Evolutionary conservation across 2,797 vertebrate species (phyloP), one percentile per base, ranked within the genome.

Genomic region (Octomys mimax): DNA sequence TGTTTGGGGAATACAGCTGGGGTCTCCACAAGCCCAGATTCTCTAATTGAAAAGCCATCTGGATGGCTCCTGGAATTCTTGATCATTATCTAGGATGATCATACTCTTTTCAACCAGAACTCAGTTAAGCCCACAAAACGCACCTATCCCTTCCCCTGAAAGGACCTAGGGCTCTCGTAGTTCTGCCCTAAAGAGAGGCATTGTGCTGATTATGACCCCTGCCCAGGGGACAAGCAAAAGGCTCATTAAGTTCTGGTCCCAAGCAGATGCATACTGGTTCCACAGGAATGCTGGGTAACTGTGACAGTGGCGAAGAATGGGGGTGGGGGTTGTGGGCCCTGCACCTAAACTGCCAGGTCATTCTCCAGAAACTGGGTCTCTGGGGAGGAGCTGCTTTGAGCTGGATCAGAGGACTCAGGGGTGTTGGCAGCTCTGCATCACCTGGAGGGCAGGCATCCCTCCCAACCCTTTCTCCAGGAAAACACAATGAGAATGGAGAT

Each of bases 321-420:
- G 54, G 54, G 6, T 33, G 7, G 2, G 83, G 0, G 1, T 26
- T 66, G 57, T 61, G 19, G 2, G 22, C 42, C 36, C 10, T 78
- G 24, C 4, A 26, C 1, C 6, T 61, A 52, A 89, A 64, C 21
- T 13, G 81, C 90, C 6, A n/a, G 54, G 21, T 78, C 22, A 8
- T 73, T 95, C 68, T 89, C 68, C 46, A 62, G 78, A 95, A 26
- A 46, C 39, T 22, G 7, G 26, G 28, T 92, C 64, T 89, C 80
- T 78, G 64, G 36, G 68, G 5, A 59, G 64, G 12, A 92, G 22
- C 49, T 36, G 18, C 64, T 66, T 46, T 59, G 26, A 85, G 28
- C 42, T 71, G 26, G 79, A 36, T 28, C 73, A n/a, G 68, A 79
- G 7, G 36, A 4, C 19, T 24, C 33, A 59, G 57, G 19, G 42